A percentile compares a stretch with the other conserved stretches of the same genome.
phyloP scores from a whole-genome alignment of 2,113 vertebrate genomes.

The Cardinalis cardinalis region DNA sequence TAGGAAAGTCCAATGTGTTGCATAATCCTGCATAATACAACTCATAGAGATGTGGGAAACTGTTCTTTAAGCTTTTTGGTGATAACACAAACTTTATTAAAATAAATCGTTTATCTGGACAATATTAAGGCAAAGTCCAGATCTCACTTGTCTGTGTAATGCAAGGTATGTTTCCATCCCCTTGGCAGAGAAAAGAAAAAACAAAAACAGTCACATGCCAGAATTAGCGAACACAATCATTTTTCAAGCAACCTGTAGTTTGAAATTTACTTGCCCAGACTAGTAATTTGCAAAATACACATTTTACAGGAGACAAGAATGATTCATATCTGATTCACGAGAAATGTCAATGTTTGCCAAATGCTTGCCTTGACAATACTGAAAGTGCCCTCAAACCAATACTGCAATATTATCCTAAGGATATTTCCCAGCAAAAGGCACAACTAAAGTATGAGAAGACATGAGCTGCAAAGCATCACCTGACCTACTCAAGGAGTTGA shows the following conservation, averaged over 20 bases:
- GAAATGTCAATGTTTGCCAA: background rate
- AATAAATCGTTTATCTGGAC: background rate
- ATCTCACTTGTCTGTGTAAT: background rate
- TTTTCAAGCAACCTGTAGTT: background rate
- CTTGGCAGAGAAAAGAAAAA: background rate
- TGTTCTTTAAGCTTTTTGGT: background rate
- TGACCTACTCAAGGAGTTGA: background rate
- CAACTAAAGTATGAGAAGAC: background rate
- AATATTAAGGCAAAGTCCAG: background rate
- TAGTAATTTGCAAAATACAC: background rate
- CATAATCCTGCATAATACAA: accelerated
- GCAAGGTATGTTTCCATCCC: background rate
- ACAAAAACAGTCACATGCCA: background rate
- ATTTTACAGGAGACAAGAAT: background rate
- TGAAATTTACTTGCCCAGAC: background rate
- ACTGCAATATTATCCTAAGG: background rate
- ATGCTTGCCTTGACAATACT: background rate
- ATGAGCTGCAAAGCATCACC: background rate
- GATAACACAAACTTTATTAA: background rate
- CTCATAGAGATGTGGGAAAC: background rate
- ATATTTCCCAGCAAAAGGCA: background rate
- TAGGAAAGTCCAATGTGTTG: accelerated
- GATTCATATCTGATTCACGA: background rate
- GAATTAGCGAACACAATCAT: background rate
- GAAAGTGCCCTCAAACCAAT: background rate